These are phyloP conservation scores for Araneus ventricosus DNA, from an alignment of 1,140 invertebrate species.

Conservation along the genomic window DNA sequence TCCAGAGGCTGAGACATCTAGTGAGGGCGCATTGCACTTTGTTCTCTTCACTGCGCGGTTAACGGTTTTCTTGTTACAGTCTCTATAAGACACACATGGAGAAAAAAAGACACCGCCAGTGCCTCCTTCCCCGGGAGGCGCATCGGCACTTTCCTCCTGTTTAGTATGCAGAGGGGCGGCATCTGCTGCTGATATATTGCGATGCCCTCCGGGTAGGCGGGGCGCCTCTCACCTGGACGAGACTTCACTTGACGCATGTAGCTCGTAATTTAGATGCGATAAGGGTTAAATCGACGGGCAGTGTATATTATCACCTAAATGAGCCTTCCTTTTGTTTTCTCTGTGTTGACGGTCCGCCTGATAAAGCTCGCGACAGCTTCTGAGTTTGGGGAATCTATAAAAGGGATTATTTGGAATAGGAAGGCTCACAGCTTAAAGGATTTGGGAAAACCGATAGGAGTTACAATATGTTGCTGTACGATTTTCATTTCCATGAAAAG, in stretches of 20 bases:
- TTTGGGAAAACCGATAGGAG: too few species aligned
- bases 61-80: too few species aligned
- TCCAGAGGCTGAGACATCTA: too few species aligned
- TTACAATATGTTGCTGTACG: too few species aligned
- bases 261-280: slow-evolving; percentile 64
- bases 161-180: background rate
- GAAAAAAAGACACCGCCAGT: too few species aligned
- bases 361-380: slow-evolving; percentile 34
- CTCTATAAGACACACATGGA: too few species aligned
- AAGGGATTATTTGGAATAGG: background rate
- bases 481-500: too few species aligned
- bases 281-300: slow-evolving; percentile 71
- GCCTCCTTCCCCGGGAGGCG: background rate
- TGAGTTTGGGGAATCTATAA: background rate
- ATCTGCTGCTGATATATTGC: background rate
- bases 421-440: too few species aligned
- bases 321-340: slow-evolving; percentile 40
- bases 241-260: slow-evolving; percentile 31
- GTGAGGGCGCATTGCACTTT: too few species aligned
- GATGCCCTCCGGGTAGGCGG: background rate
- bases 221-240: background rate
- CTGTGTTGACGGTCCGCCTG: slow-evolving; percentile 28
- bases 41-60: too few species aligned
- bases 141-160: background rate
- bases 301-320: slow-evolving; percentile 71